Evolutionary conservation across 2,888 invertebrate genomes (phyloP).

Genomic region (Drosophila ustulata): DNA sequence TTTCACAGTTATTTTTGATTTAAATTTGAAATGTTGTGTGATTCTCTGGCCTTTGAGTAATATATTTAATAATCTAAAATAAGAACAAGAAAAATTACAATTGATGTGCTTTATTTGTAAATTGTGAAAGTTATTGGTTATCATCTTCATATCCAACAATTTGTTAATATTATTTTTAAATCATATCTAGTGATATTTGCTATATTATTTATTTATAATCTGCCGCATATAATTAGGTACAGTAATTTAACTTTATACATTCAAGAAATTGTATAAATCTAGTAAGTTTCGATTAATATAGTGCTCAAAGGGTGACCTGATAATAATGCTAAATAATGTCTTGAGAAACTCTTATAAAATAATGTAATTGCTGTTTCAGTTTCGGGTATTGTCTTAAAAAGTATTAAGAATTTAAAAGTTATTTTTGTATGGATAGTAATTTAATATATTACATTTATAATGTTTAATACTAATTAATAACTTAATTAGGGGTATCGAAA

Average conservation of each 20-base stretch:
- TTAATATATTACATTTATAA: constrained; percentile 58
- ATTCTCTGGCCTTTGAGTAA: background rate
- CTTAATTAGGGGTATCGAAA: constrained; percentile 54
- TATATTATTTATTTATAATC: constrained; percentile 32
- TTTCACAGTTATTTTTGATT: background rate
- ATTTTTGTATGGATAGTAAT: constrained; percentile 17
- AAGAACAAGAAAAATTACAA: constrained; percentile 14
- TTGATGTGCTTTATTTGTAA: constrained; percentile 44
- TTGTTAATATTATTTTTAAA: constrained; percentile 6
- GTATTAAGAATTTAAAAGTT: constrained; percentile 36
- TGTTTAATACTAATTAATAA: constrained; percentile 58
- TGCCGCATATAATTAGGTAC: constrained; percentile 43
- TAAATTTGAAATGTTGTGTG: background rate
- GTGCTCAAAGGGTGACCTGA: constrained; percentile 23
- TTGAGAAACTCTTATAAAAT: constrained; percentile 36
- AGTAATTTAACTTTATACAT: constrained; percentile 50
- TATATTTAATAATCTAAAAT: constrained; percentile 5
- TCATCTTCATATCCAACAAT: background rate
- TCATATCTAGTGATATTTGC: constrained; percentile 20
- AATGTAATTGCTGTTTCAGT: constrained; percentile 39
- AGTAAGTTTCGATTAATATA: constrained; percentile 35
- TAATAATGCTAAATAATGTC: constrained; percentile 26
- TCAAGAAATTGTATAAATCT: constrained; percentile 24
- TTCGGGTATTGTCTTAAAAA: constrained; percentile 30
- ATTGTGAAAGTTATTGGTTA: constrained; percentile 28